Evolutionary conservation across 2,888 invertebrate genomes (phyloP), one percentile per base, ranked within the genome.

Genomic region (Daptonema setosum): DNA sequence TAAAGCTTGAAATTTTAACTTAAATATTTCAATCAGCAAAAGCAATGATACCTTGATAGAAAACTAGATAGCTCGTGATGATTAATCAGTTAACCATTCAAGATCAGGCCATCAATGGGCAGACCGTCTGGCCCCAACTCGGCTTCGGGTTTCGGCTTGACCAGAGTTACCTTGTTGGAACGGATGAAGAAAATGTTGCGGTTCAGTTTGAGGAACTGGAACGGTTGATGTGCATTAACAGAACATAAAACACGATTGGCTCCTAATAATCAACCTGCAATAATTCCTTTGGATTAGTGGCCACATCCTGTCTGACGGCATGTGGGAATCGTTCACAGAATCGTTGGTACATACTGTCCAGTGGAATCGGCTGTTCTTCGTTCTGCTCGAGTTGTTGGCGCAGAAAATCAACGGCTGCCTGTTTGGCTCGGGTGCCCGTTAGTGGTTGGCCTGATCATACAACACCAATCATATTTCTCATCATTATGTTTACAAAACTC

Each of bases 171-270:
- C 72, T 87, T 79, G 76, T 90, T 88, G 56, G 86, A 80, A 71
- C 90, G 87, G 60, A 91, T 86, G 71, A 86, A 85, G 74, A 90
- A 90, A 66, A 85, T 81, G 71, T 88, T 85, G n/a, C 87, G 83
- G 71, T 90, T 87, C 75, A 91, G 80, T 72, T 86, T 83, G 56
- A 91, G 76, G 71, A 91, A 90, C 53, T 87, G n/a, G n/a, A n/a
- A n/a, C n/a, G n/a, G n/a, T n/a, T n/a, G n/a, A n/a, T n/a, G n/a
- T n/a, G n/a, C n/a, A n/a, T n/a, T n/a, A n/a, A n/a, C n/a, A n/a
- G n/a, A n/a, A n/a, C n/a, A n/a, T n/a, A n/a, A n/a, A n/a, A n/a
- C n/a, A n/a, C n/a, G n/a, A n/a, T n/a, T n/a, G n/a, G n/a, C n/a
- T n/a, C n/a, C n/a, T n/a, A n/a, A n/a, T n/a, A n/a, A n/a, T n/a